Base-by-base conservation (phyloP, 2,113 vertebrate species). In the Gasterosteus nipponicus region DNA sequence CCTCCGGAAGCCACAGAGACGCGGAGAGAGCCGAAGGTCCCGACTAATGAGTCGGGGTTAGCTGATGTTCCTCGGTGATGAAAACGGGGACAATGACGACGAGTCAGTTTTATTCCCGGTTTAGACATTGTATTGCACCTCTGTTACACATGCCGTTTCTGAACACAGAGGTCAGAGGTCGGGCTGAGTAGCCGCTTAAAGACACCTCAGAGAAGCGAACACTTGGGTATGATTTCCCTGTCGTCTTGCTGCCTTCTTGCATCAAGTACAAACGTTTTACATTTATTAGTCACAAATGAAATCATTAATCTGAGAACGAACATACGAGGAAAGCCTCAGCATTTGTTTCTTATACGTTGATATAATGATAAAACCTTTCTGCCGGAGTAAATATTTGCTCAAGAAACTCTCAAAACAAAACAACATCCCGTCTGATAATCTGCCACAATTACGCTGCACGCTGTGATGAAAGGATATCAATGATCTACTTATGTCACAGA, bases 401-500 rank as follows among this genome's bases (percentile, higher is more conserved):
- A 73, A 84, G 78, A 90, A 89, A 87, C 69, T 81, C 70, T 59
- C 78, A 78, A 84, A 91, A 90, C 77, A 88, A 39, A 89, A 86
- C 86, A 90, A 78, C 82, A 77, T 81, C 83, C 75, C 83, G 69
- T 82, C 81, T 89, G 83, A 89, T 89, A 88, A 91, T 90, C 85
- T 47, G 22, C 84, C 49, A 86, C 87, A 90, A 91, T 90, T 89
- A 92, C n/a, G 29, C 73, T 41, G 79, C 86, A 75, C 77, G 44
- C 73, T 31, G 64, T 86, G 88, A 93, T 92, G 86, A 93, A 92
- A 89, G 81, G 29, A 82, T 87, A 91, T 89, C 87, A 89, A 82
- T 85, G 91, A 87, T 91, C 88, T 90, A 90, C 80, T 92, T 92
- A 87, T 90, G 92, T 92, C 87, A 91, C 58, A 68, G 85, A 80